Evolutionary conservation across 2,888 invertebrate species (phyloP).

Genomic region (Diaprepes abbreviatus): DNA sequence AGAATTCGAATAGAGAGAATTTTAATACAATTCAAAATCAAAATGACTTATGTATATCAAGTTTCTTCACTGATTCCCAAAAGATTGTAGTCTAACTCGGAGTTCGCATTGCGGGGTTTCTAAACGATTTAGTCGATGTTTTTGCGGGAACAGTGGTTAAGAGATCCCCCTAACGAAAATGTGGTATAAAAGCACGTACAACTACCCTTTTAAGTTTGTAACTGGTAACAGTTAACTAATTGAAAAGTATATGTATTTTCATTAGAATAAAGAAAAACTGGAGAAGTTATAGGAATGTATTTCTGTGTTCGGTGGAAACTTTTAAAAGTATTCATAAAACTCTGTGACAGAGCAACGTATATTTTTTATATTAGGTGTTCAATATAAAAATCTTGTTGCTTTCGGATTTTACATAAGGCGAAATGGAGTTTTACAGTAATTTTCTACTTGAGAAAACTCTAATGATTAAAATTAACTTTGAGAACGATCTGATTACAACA

Average conservation of each 20-base stretch:
- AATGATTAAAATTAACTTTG: background rate
- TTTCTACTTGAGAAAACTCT: background rate
- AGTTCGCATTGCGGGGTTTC: constrained; percentile 33
- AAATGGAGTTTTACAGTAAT: background rate
- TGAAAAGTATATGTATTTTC: constrained; percentile 19
- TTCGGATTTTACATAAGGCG: background rate
- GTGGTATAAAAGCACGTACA: constrained; percentile 34
- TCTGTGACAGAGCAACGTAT: background rate
- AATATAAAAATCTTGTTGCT: background rate
- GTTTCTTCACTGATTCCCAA: constrained; percentile 10
- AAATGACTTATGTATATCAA: constrained; percentile 17
- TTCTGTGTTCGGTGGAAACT: background rate
- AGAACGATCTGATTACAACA: background rate
- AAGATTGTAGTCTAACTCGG: constrained; percentile 14
- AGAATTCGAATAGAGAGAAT: too few relatives aligned
- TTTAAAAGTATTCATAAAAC: background rate
- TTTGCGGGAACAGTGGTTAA: constrained; percentile 29
- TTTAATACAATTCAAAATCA: constrained; percentile 6
- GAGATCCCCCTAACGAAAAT: constrained; percentile 29
- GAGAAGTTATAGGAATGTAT: background rate
- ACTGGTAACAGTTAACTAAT: constrained; percentile 15
- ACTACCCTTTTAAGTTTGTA: constrained; percentile 31
- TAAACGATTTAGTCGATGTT: constrained; percentile 31
- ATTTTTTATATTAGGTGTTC: background rate
- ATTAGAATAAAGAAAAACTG: constrained; percentile 7